phyloP scores from a whole-genome alignment of 2,113 vertebrate species.

The Dasyornis broadbenti region DNA sequence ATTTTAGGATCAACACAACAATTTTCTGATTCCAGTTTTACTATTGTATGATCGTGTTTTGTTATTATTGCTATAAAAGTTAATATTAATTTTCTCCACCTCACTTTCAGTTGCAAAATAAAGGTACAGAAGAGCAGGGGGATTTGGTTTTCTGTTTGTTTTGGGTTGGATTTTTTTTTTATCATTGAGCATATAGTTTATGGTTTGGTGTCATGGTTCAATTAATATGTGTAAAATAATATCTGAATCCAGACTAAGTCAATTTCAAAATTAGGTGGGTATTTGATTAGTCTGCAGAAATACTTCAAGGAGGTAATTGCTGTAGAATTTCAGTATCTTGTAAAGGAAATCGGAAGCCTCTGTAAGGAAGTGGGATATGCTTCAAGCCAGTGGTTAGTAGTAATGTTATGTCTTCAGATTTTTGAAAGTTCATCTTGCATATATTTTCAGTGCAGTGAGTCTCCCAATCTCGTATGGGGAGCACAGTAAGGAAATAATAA shows the following conservation, averaged over 20 bases:
- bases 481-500: not conserved
- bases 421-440: not conserved
- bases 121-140: not conserved
- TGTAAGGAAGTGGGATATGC: not conserved
- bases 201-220: not conserved
- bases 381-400: not conserved
- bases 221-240: not conserved
- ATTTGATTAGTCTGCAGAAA: not conserved
- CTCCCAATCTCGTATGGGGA: not conserved
- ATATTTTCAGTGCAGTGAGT: not conserved
- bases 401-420: not conserved
- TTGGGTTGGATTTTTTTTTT: not conserved
- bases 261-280: not conserved
- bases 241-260: not conserved
- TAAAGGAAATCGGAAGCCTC: not conserved
- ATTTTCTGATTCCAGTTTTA: not conserved
- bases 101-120: not conserved
- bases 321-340: not conserved
- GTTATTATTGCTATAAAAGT: not conserved
- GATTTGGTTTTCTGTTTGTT: not conserved
- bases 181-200: not conserved
- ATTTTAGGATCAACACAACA: not conserved
- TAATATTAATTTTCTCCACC: not conserved
- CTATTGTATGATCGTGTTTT: not conserved
- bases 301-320: not conserved